phyloP scores from a whole-genome alignment of 2,797 vertebrate genomes.

The Valencia hispanica region DNA sequence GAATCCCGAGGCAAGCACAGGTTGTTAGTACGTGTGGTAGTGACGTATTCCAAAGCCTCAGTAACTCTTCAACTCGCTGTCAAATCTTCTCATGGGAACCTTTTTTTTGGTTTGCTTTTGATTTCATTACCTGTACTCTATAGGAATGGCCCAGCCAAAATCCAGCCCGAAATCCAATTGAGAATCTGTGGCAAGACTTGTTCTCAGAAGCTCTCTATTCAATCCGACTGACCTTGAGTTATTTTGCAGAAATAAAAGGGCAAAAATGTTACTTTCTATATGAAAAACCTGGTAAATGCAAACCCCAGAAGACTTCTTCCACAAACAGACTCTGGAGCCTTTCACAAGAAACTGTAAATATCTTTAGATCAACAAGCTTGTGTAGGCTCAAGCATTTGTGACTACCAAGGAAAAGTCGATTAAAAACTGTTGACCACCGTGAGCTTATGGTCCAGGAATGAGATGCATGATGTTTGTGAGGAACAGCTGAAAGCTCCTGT shows the following conservation, averaged over 20 bases:
- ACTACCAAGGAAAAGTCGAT: background rate
- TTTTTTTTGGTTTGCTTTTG: no score
- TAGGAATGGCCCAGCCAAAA: no score
- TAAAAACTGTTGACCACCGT: background rate
- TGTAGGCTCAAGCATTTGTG: background rate
- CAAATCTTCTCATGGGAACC: no score
- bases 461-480: constrained; percentile 1
- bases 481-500: background rate
- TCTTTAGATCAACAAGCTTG: background rate
- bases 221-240: background rate
- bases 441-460: background rate
- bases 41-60: no score
- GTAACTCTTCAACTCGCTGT: no score
- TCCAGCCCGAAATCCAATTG: background rate
- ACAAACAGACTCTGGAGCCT: background rate
- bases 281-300: background rate
- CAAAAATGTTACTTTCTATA: background rate
- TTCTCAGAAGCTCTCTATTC: background rate
- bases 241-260: background rate
- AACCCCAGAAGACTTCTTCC: background rate
- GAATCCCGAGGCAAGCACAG: no score
- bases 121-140: no score
- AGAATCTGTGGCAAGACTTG: background rate
- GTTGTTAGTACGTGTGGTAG: no score
- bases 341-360: background rate